Base-by-base conservation (phyloP, 1,140 invertebrate genomes). In the Drosophila parvula region DNA sequence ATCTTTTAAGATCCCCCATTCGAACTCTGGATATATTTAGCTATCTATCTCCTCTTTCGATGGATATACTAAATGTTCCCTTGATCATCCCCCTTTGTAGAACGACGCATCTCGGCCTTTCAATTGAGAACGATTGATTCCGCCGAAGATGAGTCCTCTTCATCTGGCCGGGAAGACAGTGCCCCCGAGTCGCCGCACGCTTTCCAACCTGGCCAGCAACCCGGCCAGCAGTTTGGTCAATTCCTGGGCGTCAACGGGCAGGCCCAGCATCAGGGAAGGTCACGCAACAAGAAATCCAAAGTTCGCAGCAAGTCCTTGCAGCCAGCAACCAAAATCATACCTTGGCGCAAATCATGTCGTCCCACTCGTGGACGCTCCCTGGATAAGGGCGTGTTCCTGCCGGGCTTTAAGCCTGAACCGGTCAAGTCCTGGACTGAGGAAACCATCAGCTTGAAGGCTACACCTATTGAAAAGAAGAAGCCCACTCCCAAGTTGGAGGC, bases 351-450 rank as follows among this genome's bases (percentile, higher is more conserved):
- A 48, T 74, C 89, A 0, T 89, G 82, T 12, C 80, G 91, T 45
- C 89, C 90, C 11, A 70, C 70, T 67, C 91, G 91, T 38, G 91
- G 91, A 55, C 89, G 91, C 12, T 92, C 91, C 0, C 38, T 92
- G 45, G 91, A 91, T 38, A 92, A 92, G 61, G 77, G 78, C 30
- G 81, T 78, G 10, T 90, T 89, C 67, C 61, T 81, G 27, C 82
- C 90, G 0, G 90, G 88, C 18, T 92, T 84, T 6, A 91, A 91
- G 62, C 91, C 90, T 0, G 92, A 90, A 16, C 92, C 90, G 11
- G 69, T 92, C 11, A 93, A 92, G 55, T 91, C 92, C 18, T 94
- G 94, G 93, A 94, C 92, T 36, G 92, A 94, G 79, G 94, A 95
- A 90, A 91, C 89, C 62, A 93, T 94, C 43, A 93, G 93, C 75